phyloP scores from a whole-genome alignment of 2,113 vertebrate genomes.

The Coptodon rendalli region DNA sequence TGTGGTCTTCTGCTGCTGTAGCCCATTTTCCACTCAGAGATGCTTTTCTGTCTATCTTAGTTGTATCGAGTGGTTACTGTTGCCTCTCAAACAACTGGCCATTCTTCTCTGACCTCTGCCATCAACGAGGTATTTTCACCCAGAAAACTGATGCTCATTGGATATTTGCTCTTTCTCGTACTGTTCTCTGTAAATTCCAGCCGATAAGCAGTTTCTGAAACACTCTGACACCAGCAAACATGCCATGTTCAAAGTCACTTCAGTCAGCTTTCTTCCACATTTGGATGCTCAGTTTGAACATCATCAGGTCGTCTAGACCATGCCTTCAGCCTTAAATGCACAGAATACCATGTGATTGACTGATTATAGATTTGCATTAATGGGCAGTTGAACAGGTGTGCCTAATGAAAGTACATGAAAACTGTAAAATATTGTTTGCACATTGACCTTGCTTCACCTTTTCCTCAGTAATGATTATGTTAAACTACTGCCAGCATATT shows the following conservation, averaged over 20 bases:
- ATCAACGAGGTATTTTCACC: not conserved
- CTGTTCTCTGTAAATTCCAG: not conserved
- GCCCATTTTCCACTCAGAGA: not conserved
- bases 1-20: not conserved
- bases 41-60: not conserved
- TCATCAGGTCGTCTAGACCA: not conserved
- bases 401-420: not conserved
- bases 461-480: not conserved
- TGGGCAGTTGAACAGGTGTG: not conserved
- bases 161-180: rapidly evolving
- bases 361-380: not conserved
- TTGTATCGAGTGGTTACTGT: not conserved
- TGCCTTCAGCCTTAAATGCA: not conserved
- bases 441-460: not conserved
- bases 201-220: not conserved
- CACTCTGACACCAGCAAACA: not conserved
- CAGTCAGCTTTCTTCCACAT: not conserved
- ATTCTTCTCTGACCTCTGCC: not conserved
- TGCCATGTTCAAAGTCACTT: not conserved
- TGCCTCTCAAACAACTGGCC: not conserved
- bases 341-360: not conserved
- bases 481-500: not conserved
- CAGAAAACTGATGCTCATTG: not conserved
- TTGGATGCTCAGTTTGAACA: not conserved
- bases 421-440: not conserved